Percentiles rank a stretch among this genome's conserved stretches.
phyloP scores from a whole-genome alignment of 53 echinoderm and acorn worm species.

The Crossaster papposus region DNA sequence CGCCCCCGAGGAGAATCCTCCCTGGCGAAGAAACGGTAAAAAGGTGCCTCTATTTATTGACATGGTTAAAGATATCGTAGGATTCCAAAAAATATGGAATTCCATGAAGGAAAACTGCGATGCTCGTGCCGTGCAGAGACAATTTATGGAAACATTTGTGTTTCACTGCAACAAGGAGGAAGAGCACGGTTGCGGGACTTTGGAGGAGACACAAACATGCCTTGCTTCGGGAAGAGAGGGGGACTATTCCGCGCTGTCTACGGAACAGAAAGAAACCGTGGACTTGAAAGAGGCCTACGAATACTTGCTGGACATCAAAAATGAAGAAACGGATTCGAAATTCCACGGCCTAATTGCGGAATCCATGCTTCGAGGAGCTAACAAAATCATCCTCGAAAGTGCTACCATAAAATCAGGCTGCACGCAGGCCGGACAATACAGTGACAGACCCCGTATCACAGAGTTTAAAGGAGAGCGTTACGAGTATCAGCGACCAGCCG shows the following conservation, averaged over 20 bases:
- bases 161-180: constrained; percentile 27
- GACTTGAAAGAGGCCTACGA: constrained; percentile 27
- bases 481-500: not conserved
- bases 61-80: constrained; percentile 3
- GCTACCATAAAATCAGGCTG: not conserved
- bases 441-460: constrained; percentile 2
- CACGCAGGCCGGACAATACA: constrained; percentile 22
- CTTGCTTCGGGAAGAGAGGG: not conserved
- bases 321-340: not conserved
- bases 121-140: not conserved
- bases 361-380: constrained; percentile 20
- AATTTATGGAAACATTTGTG: not conserved
- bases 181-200: constrained; percentile 26
- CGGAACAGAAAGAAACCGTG: constrained; percentile 22
- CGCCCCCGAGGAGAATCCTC: not conserved
- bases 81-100: constrained; percentile 18
- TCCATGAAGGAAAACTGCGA: not conserved
- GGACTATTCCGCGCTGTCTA: not conserved
- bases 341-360: constrained; percentile 28
- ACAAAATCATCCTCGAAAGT: constrained; percentile 14
- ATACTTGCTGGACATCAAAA: constrained; percentile 4
- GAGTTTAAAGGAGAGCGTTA: not conserved
- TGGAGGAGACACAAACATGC: constrained; percentile 10
- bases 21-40: not conserved
- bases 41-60: not conserved